Percentiles rank a stretch among this genome's conserved stretches.
Conservation (phyloP, 2,113 vertebrate species). For the Paraplagusia blochii region DNA sequence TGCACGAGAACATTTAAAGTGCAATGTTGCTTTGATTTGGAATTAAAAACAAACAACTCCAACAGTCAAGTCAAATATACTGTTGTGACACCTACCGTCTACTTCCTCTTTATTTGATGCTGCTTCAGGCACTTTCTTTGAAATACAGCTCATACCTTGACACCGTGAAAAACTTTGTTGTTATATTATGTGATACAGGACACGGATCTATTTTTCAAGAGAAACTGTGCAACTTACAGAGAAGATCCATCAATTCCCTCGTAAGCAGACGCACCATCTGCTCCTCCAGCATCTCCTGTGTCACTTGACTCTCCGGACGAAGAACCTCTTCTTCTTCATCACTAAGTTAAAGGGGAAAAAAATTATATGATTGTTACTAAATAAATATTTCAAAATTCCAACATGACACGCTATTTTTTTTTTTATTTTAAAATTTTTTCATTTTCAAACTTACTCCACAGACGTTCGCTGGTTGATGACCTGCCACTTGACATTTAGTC, state of each 20-base stretch:
- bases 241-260: conserved; percentile 92
- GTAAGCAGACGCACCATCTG: conserved; percentile 88
- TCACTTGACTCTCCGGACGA: conserved; percentile 87
- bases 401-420: neutral
- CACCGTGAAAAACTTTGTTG: neutral
- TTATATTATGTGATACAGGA: no score
- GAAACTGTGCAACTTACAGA: conserved; percentile 83
- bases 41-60: neutral
- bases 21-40: neutral
- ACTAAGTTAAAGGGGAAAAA: conserved; percentile 37
- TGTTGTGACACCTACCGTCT: conserved; percentile 77
- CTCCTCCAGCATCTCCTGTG: conserved; percentile 94
- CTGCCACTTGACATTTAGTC: conserved; percentile 90
- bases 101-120: conserved; percentile 79
- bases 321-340: conserved; percentile 68
- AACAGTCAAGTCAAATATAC: neutral
- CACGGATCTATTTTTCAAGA: no score
- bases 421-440: no score
- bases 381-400: neutral
- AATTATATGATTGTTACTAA: neutral
- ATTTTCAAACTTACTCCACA: conserved; percentile 76
- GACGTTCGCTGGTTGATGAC: conserved; percentile 87
- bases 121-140: conserved; percentile 83
- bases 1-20: conserved; percentile 49
- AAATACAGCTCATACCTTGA: conserved; percentile 85